These are phyloP conservation scores for Lottia scabra DNA, from an alignment of 2,888 invertebrate species.

Conservation along the genomic window DNA sequence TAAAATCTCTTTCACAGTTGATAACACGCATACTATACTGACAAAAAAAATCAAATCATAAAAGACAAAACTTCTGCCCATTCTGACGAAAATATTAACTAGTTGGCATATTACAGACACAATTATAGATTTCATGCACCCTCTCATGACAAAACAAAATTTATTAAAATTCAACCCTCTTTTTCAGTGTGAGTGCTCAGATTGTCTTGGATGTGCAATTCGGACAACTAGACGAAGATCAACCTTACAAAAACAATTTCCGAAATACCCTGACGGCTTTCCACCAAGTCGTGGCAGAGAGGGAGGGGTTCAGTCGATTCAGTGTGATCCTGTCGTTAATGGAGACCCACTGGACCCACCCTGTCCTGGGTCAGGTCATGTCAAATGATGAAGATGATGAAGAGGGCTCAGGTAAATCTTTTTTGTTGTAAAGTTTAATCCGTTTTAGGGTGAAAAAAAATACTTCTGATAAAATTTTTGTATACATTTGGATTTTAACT, in stretches of 20 bases:
- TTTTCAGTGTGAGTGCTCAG: conserved; percentile 54
- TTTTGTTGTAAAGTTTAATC: neutral
- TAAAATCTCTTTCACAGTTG: too few relatives aligned
- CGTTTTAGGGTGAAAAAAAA: too few relatives aligned
- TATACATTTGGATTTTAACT: too few relatives aligned
- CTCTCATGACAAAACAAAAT: too few relatives aligned
- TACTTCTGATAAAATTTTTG: too few relatives aligned
- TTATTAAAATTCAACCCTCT: too few relatives aligned
- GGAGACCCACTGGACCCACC: conserved; percentile 64
- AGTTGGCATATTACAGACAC: too few relatives aligned
- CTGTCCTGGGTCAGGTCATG: conserved; percentile 60
- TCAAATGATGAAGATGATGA: conserved; percentile 52
- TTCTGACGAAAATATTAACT: too few relatives aligned
- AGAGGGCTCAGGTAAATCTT: conserved; percentile 40
- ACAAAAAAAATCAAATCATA: too few relatives aligned
- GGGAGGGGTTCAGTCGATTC: conserved; percentile 47
- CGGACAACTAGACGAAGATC: conserved; percentile 54
- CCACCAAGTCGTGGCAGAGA: conserved; percentile 42
- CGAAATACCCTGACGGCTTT: conserved; percentile 45
- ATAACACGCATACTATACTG: too few relatives aligned
- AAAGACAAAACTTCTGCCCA: too few relatives aligned
- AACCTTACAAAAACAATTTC: conserved; percentile 48
- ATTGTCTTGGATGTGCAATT: conserved; percentile 58
- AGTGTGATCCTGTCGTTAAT: conserved; percentile 46
- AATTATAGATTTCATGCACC: too few relatives aligned